These are phyloP conservation scores for Chymomyza costata DNA, from an alignment of 1,140 invertebrate genomes.

Conservation along the genomic window DNA sequence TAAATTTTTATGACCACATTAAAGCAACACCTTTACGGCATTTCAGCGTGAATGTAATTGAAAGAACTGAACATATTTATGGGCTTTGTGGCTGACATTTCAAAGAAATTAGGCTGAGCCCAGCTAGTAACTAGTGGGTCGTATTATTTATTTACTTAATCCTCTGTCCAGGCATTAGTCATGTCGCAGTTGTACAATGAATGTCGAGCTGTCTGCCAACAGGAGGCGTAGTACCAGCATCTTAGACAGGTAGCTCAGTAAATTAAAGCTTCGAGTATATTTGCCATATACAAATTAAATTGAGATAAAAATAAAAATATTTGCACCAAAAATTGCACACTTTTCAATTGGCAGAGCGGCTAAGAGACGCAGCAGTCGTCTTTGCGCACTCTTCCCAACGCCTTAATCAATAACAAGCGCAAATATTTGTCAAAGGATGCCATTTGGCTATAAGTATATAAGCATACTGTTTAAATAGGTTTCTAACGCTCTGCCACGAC, in stretches of 20 bases:
- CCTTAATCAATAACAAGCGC: conserved; percentile 33
- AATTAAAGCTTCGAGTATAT: too few relatives aligned
- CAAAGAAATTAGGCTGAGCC: background rate
- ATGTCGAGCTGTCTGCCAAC: background rate
- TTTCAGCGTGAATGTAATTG: too few relatives aligned
- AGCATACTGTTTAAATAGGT: conserved; percentile 67
- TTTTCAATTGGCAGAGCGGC: conserved; percentile 2
- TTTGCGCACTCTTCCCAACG: conserved; percentile 26
- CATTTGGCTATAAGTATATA: conserved; percentile 56
- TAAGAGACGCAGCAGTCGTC: conserved; percentile 22
- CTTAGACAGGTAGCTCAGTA: conserved; percentile 25
- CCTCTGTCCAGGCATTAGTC: conserved; percentile 28
- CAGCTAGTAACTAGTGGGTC: background rate
- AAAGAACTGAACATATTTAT: conserved; percentile 61
- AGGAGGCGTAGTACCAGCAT: too few relatives aligned
- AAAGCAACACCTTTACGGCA: too few relatives aligned
- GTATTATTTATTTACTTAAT: conserved; percentile 26
- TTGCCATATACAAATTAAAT: conserved; percentile 42
- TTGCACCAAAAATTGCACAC: conserved; percentile 54
- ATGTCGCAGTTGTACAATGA: conserved; percentile 19
- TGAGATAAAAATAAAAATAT: too few relatives aligned
- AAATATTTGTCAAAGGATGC: conserved; percentile 68
- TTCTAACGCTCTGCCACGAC: conserved; percentile 17
- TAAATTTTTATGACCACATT: too few relatives aligned
- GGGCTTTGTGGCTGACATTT: conserved; percentile 39